Base-by-base conservation (phyloP, 2,113 vertebrate genomes). In the Gadus chalcogrammus region DNA sequence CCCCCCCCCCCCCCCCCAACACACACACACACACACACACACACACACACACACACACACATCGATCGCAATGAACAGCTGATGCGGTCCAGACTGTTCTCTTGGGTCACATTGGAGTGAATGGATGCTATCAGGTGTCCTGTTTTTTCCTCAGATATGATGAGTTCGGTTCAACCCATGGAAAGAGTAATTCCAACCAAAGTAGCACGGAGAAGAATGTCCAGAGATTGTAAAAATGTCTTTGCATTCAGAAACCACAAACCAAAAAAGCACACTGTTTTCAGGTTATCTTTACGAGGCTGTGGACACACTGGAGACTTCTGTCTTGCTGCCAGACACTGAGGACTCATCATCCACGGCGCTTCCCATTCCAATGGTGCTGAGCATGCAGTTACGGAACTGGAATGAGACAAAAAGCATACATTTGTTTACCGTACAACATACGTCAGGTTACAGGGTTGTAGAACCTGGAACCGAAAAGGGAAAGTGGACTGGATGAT, bases 301-400 rank as follows among this genome's bases (percentile, higher is more conserved):
- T 58, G 55, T 58, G 64, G 92, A 91, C 28, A 92, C 69, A 0
- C 89, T 92, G 53, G 89, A 91, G 28, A 91, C 79, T 86, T 95
- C 93, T 6, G 93, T 94, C 89, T 94, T 94, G 91, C 91, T 93
- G 70, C 90, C 70, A 70, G 93, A 93, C 6, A 92, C 82, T 75
- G 93, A 94, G 53, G 77, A 61, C 0, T 94, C 94, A 11, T 95
- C 92, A 80, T 77, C 93, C 90, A 87, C 91, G 92, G 83, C 92
- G 72, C 93, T 91, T 0, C 93, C 93, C 92, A 94, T 94, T 85
- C 88, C 84, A 79, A 94, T 80, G 0, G 93, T 90, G 73, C 80
- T 87, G 75, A 95, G 83, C 93, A 94, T 95, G 88, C 94, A 93
- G 62, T 92, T 94, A 84, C 92, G 88, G 87, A 95, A 94, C 93